Evolutionary conservation across 2,797 vertebrate species (phyloP), one percentile per base, ranked within the genome.

Genomic region (Cephalopachus bancanus): DNA sequence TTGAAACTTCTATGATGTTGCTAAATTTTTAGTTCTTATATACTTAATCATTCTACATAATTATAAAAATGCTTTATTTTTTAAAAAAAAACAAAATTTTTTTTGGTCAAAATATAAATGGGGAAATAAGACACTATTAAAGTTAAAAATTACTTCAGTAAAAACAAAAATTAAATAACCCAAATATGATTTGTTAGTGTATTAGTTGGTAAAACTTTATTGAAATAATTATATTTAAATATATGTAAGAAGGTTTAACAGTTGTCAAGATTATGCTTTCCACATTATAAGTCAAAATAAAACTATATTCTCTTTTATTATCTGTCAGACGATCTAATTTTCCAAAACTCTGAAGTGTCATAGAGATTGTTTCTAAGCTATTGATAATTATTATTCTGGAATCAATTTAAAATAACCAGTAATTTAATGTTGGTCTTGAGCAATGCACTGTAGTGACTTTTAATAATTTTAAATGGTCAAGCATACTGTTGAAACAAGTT

Each of bases 151-250:
- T 71, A 44, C 71, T 88, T 16, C 67, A 95, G 2, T 93, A 84
- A 95, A 93, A 91, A 83, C 1, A 83, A 53, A 95, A 93, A 87
- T 19, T 64, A 86, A 88, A 57, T 93, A 89, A 62, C 62, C 20
- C 55, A 91, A 33, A 64, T 19, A 62, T 53, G 51, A 1, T 91
- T 91, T 91, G 28, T 93, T 95, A 65, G 12, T 94, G 15, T 92
- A 17, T 96, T 94, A 85, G 30, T 44, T 91, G 75, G 62, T 97
- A 14, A 67, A 69, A 83, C 92, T 97, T 94, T 91, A n/a, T 84
- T 92, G n/a, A 96, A 86, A 26, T 83, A 91, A 83, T 96, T 92
- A 75, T 62, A 92, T 86, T 93, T 95, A 95, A 92, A 72, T 85
- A 28, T 55, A 57, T 89, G 19, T 44, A 84, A 93, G 89, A 83